Evolutionary conservation across 2,113 vertebrate species (phyloP), one percentile per base, ranked within the genome.

Genomic region (Colius striatus): DNA sequence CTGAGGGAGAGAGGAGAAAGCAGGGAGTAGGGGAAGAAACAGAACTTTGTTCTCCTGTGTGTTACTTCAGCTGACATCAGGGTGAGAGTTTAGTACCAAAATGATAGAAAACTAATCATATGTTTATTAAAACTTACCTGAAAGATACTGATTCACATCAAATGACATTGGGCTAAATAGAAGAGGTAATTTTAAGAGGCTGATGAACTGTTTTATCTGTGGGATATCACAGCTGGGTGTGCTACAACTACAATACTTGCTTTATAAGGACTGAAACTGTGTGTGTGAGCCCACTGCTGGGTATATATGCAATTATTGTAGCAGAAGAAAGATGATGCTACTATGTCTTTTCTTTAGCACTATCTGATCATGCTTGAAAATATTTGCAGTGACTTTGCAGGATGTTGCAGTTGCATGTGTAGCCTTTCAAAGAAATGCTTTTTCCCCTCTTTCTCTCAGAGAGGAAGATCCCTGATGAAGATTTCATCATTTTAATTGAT

Each of bases 381-480:
- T 58, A 22, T 72, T 72, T 36, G 23, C 2, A 12, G 43, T 60
- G 67, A 21, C 3, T 4, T 50, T n/a, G 73, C 62, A 36, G 36
- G 38, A 13, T 12, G 0, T 67, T 13, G 1, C 7, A 60, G 32
- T 18, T 14, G 0, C 0, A 0, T 65, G 16, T 65, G n/a, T n/a
- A n/a, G n/a, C n/a, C 27, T 32, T 62, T 75, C n/a, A 51, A 41
- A 41, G 84, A 70, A 97, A 79, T 67, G 53, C 19, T 55, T 96
- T 95, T 86, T 41, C 38, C 38, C 38, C 12, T 41, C 48, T 86
- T 84, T 89, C 29, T 95, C 50, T 94, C 97, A 99, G 99, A 99
- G 98, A 99, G 99, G 98, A 99, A 99, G 98, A 99, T 99, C 89
- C 98, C 98, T 2, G 99, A 99, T 92, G 99, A 99, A 98, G 99